These are phyloP conservation scores for Mesitornis unicolor DNA, from an alignment of 2,113 vertebrate species.

Conservation along the genomic window DNA sequence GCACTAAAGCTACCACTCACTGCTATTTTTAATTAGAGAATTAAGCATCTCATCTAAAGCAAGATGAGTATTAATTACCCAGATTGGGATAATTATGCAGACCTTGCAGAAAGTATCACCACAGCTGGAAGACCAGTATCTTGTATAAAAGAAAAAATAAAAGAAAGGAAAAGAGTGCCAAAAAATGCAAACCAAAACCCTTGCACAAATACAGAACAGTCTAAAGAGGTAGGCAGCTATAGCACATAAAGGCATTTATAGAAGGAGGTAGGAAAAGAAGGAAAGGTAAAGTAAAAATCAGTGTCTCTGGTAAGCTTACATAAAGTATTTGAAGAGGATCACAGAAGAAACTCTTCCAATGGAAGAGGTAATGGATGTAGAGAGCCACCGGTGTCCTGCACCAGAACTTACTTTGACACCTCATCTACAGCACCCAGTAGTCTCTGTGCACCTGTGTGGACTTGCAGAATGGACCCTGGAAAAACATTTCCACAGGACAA, in stretches of 20 bases:
- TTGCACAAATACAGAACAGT: not conserved
- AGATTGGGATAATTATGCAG: not conserved
- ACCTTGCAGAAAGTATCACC: not conserved
- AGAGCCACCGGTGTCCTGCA: not conserved
- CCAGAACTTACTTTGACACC: not conserved
- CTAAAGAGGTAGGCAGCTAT: not conserved
- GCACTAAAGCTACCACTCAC: not conserved
- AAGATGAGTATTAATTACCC: conserved; percentile 1
- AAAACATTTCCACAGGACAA: not conserved
- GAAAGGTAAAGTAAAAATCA: not conserved
- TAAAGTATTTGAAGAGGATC: not conserved
- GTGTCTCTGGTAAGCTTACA: not conserved
- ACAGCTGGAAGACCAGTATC: not conserved
- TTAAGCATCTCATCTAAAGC: not conserved
- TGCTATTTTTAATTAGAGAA: conserved; percentile 56
- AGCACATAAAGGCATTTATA: not conserved
- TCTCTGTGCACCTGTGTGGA: not conserved
- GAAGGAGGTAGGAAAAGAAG: not conserved
- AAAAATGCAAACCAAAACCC: not conserved
- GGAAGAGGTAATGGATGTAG: not conserved
- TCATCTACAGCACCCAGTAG: not conserved
- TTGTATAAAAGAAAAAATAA: not conserved
- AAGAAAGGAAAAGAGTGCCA: too few species aligned
- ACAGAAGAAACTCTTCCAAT: not conserved
- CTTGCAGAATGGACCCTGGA: not conserved